phyloP scores from a whole-genome alignment of 92 coral and sea anemone genomes.

The Scolanthus callimorphus region DNA sequence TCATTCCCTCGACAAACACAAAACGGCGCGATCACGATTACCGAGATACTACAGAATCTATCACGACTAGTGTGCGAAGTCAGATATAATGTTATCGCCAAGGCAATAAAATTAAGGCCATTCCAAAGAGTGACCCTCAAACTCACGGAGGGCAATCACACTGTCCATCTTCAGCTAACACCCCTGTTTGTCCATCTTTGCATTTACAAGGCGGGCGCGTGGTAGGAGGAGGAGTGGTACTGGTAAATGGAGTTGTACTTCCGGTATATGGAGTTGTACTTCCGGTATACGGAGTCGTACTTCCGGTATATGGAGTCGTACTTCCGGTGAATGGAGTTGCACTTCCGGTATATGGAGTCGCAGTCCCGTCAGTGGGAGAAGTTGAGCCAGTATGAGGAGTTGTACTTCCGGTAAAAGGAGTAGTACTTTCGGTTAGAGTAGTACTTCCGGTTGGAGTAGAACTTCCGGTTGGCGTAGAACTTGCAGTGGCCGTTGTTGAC shows the following conservation, averaged over 20 bases:
- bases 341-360: constrained; percentile 8
- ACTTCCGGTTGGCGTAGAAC: constrained; percentile 12
- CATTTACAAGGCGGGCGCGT: constrained; percentile 50
- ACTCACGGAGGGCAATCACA: constrained; percentile 59
- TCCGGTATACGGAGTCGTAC: constrained; percentile 25
- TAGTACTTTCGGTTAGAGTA: constrained; percentile 18
- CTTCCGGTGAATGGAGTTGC: constrained; percentile 13
- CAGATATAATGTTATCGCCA: too few species aligned
- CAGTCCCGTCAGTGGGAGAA: not conserved
- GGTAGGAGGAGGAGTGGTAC: constrained; percentile 29
- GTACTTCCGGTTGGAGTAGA: constrained; percentile 21
- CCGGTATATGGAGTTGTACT: constrained; percentile 5
- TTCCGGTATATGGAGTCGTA: constrained; percentile 14
- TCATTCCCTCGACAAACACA: too few species aligned
- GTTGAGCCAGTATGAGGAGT: constrained; percentile 18
- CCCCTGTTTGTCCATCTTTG: constrained; percentile 26
- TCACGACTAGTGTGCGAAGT: too few species aligned
- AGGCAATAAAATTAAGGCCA: too few species aligned
- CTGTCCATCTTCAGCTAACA: constrained; percentile 23
- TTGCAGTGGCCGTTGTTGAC: constrained; percentile 5
- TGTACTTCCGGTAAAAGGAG: constrained; percentile 1
- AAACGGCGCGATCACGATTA: too few species aligned
- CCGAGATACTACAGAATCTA: too few species aligned
- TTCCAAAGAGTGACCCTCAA: too few species aligned
- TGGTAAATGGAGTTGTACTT: constrained; percentile 14